Evolutionary conservation across 2,113 vertebrate species (phyloP), one percentile per base, ranked within the genome.

Genomic region (Nettapus auritus): DNA sequence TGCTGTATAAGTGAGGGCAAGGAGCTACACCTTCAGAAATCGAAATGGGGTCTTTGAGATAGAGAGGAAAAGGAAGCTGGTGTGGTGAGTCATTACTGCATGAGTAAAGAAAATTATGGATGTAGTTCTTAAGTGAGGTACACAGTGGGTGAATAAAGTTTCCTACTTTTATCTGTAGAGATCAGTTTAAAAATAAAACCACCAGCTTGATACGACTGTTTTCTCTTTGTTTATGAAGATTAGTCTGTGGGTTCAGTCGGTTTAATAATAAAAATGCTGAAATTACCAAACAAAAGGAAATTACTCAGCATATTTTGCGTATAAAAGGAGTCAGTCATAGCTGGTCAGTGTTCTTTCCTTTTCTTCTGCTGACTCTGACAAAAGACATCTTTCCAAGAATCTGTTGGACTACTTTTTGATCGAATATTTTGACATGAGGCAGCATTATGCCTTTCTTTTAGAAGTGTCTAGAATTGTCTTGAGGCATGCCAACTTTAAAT

Each of bases 231-330:
- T 88, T 53, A 64, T 38, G 67, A 86, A 84, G 69, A 83, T 75
- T 63, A 75, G 16, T 50, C 56, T 76, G 48, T 69, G 75, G 22
- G 34, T 74, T 91, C 82, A 48, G 71, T 70, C 63, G 82, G 29
- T 91, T 92, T 95, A 90, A 84, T 85, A 90, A 92, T 68, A 92
- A 93, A 97, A 92, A 75, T 80, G 92, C 96, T 97, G 96, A 93
- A 93, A 85, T 92, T 79, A 69, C 66, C 46, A 74, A 96, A 89
- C 2, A 11, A 63, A 85, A 96, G 92, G 92, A 97, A 96, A 96
- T 90, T 95, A 57, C 57, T 95, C 93, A 96, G 94, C 96, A 23
- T 87, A 42, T 95, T 95, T 75, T 55, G 31, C 62, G 48, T 60
- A 40, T 86, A 79, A 90, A 92, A 12, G 81, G 69, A 86, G 70